Conservation (phyloP, 2,797 vertebrate species). For the Myripristis murdjan region DNA sequence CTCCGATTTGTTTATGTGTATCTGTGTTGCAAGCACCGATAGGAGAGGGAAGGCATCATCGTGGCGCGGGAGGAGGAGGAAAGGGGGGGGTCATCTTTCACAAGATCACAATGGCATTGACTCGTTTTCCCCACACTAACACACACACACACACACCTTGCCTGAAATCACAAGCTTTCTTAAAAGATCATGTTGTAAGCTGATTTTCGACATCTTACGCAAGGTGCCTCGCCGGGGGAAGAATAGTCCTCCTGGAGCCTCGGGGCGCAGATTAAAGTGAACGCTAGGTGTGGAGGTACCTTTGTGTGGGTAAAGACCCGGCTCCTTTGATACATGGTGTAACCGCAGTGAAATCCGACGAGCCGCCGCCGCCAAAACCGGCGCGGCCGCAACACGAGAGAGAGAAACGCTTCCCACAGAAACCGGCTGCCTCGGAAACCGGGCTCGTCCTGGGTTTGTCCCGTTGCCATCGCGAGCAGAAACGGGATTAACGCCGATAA, state of each 20-base stretch:
- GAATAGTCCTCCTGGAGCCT: conserved; percentile 67
- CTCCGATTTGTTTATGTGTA: conserved; percentile 75
- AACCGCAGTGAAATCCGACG: conserved; percentile 81
- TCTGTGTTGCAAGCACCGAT: conserved; percentile 47
- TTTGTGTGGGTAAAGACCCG: conserved; percentile 73
- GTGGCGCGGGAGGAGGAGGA: neutral
- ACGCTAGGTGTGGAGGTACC: conserved; percentile 75
- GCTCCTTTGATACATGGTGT: conserved; percentile 79
- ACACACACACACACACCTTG: conserved; percentile 57
- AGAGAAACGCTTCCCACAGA: conserved; percentile 69
- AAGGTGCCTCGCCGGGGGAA: conserved; percentile 69
- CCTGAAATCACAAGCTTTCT: conserved; percentile 63
- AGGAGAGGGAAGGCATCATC: conserved; percentile 29
- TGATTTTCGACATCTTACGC: conserved; percentile 80
- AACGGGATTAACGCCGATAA: no score
- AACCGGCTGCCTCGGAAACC: no score
- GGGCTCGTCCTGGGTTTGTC: conserved; percentile 52
- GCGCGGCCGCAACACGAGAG: conserved; percentile 44
- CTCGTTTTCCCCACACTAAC: neutral
- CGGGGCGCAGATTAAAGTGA: conserved; percentile 75
- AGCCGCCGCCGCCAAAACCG: conserved; percentile 67
- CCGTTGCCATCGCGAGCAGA: no score
- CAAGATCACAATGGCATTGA: conserved; percentile 62
- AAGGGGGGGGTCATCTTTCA: conserved; percentile 57
- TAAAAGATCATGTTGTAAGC: conserved; percentile 81